Conservation (phyloP, 2,113 vertebrate species). For the Eleginops maclovinus region DNA sequence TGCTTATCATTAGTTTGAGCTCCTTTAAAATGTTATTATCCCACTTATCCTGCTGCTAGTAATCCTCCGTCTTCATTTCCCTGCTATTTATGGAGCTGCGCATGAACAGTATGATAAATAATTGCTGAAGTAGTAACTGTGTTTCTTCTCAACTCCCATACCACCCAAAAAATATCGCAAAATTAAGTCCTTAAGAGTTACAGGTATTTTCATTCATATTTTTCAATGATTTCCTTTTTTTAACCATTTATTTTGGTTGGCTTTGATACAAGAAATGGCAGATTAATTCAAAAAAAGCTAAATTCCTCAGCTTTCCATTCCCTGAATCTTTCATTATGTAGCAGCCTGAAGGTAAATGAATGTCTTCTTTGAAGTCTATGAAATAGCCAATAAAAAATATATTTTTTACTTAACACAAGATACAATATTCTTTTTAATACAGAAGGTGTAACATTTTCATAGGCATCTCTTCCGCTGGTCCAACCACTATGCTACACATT, state of each 20-base stretch:
- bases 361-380: slow-evolving; percentile 3
- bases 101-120: background rate
- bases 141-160: background rate
- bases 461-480: background rate
- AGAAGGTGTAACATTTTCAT: slow-evolving; percentile 6
- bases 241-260: slow-evolving; percentile 1
- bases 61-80: slow-evolving; percentile 2
- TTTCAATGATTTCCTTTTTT: slow-evolving; percentile 1
- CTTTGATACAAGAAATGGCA: background rate
- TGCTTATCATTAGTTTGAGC: background rate
- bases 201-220: background rate
- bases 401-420: background rate
- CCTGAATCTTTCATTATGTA: slow-evolving; percentile 1
- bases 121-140: background rate
- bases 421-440: background rate
- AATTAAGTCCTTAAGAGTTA: background rate
- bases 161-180: background rate
- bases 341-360: background rate
- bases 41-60: background rate
- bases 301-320: background rate
- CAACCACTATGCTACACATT: slow-evolving; percentile 9
- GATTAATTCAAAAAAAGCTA: background rate
- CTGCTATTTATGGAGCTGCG: background rate
- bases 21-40: background rate
- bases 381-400: background rate